A percentile compares a stretch with the other conserved stretches of the same genome.
phyloP scores from a whole-genome alignment of 2,113 vertebrate species.

The Ailuropoda melanoleuca region DNA sequence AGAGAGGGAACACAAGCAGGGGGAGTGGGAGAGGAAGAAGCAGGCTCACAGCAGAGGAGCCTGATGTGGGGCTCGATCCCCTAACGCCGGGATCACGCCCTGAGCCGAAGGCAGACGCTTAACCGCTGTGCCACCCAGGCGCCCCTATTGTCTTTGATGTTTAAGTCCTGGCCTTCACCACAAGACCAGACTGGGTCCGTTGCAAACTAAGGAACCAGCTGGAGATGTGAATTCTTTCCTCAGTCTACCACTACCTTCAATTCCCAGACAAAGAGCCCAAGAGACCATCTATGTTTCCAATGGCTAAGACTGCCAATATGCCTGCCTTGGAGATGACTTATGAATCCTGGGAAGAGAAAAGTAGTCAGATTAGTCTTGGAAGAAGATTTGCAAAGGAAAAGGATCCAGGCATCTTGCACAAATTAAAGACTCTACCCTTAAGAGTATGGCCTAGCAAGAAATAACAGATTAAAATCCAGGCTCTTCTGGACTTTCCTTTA shows the following conservation, averaged over 20 bases:
- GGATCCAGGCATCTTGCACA: not conserved
- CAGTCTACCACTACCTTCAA: not conserved
- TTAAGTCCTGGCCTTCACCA: not conserved
- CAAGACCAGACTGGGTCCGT: not conserved
- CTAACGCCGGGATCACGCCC: too few species aligned
- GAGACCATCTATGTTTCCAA: not conserved
- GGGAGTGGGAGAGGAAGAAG: too few species aligned
- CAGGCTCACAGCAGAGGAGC: too few species aligned
- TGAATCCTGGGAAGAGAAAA: not conserved
- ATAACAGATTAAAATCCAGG: not conserved
- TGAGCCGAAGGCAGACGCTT: too few species aligned
- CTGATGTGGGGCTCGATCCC: too few species aligned
- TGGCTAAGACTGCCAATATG: not conserved
- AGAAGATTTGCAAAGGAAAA: constrained; percentile 47
- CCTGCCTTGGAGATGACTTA: not conserved
- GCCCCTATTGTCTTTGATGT: constrained; percentile 9
- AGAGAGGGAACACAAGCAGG: too few species aligned
- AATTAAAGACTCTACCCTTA: constrained; percentile 46
- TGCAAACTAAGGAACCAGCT: not conserved
- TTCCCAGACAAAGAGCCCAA: not conserved
- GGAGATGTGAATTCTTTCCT: not conserved
- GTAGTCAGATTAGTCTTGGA: constrained; percentile 5
- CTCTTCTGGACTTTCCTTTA: constrained; percentile 12
- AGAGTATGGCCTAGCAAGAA: constrained; percentile 28
- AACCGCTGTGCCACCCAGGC: too few species aligned